Base-by-base conservation (phyloP, 2,888 invertebrate species). In the Anthrax anthrax region DNA sequence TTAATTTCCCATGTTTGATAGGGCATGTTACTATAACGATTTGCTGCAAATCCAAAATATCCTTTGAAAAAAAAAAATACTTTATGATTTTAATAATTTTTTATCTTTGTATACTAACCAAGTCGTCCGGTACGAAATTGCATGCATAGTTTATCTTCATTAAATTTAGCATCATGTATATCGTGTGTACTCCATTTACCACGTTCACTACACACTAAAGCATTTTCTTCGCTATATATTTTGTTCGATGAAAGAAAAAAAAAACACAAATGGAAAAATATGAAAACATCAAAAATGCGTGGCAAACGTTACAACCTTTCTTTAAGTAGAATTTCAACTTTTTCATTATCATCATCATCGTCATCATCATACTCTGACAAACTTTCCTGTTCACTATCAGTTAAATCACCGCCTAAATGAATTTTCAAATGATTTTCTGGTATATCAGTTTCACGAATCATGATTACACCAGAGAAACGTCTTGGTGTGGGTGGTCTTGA, bases 1-100 rank as follows among this genome's bases (percentile, higher is more conserved):
- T 77, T 79, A 9, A 89, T 58, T 56, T 90, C 89, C 86, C 89
- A 90, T 0, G 81, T 81, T 63, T 90, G 90, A 61, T 79, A 89
- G 0, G 90, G 90, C 58, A 89, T 69, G 62, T 89, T 89, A 47
- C 80, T 75, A 63, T 84, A 88, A 44, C 79, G 75, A 48, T 80
- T 74, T 0, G 79, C 71, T 0, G 84, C 87, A 50, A 90, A 73
- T 0, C 82, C 88, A 50, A 83, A 80, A 1, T 78, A 77, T 60
- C 77, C 78, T 73, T 10, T 17, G 29, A 19, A 38, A 43, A 42
- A 38, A 43, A 16, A 16, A 27, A 38, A 6, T 37, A 42, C 19
- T 27, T 8, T 23, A 40, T 19, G 18, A n/a, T 13, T 12, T 14
- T 10, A 23, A 1, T 10, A 19, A 41, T 8, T 12, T 17, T 32